phyloP scores from a whole-genome alignment of 1,140 invertebrate genomes.

The Anoplolepis gracilipes region DNA sequence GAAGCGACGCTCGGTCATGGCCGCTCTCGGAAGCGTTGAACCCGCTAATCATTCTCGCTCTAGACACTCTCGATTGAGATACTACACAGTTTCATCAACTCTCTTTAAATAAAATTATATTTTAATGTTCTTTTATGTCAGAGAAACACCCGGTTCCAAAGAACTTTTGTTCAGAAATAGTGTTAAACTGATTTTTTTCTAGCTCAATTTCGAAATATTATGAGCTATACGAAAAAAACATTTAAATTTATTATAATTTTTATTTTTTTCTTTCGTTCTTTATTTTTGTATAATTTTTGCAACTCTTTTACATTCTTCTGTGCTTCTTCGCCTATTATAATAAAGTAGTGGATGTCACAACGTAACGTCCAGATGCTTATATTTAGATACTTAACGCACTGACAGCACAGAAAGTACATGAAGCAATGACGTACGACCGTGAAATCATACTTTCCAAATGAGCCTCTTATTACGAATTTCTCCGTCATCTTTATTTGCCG shows the following conservation, averaged over 20 bases:
- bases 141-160: too few species aligned
- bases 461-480: constrained; percentile 58
- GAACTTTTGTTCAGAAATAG: not conserved
- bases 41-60: constrained; percentile 28
- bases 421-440: constrained; percentile 56
- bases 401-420: constrained; percentile 28
- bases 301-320: not conserved
- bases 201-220: not conserved
- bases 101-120: constrained; percentile 3
- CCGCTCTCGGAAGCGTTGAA: constrained; percentile 43
- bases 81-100: not conserved
- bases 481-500: constrained; percentile 48
- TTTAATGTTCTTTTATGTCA: not conserved
- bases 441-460: constrained; percentile 60
- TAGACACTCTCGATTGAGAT: constrained; percentile 10
- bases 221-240: not conserved
- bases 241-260: not conserved
- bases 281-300: not conserved
- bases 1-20: constrained; percentile 23
- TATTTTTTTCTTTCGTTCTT: not conserved
- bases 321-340: not conserved
- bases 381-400: constrained; percentile 13
- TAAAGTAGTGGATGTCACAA: not conserved
- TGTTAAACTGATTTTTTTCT: not conserved
- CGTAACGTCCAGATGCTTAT: not conserved